Evolutionary conservation across 2,888 invertebrate species (phyloP).

Genomic region (Rhaphigaster nebulosa): DNA sequence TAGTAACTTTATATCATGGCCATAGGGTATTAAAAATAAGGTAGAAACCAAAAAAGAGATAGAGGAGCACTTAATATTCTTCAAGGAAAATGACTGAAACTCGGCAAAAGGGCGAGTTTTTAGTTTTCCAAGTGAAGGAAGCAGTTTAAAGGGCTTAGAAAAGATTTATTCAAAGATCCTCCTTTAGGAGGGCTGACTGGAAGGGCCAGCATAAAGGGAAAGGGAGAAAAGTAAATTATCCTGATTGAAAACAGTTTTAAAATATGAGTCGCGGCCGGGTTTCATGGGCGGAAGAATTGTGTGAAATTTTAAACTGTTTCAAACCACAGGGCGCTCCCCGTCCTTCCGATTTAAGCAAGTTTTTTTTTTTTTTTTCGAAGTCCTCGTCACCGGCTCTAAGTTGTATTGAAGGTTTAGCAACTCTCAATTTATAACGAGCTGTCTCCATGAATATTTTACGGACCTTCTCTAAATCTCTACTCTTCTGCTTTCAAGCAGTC

Average conservation of each 20-base stretch:
- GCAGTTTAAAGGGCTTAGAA: slow-evolving; percentile 49
- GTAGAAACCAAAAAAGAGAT: neutral
- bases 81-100: slow-evolving; percentile 17
- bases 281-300: slow-evolving; percentile 44
- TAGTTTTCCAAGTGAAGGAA: slow-evolving; percentile 36
- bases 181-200: neutral
- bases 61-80: slow-evolving; percentile 33
- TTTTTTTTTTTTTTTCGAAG: neutral
- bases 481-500: neutral
- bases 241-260: slow-evolving; percentile 56
- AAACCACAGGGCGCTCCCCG: neutral
- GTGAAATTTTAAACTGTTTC: slow-evolving; percentile 46
- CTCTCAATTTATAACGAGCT: slow-evolving; percentile 47
- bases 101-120: slow-evolving; percentile 15
- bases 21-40: neutral
- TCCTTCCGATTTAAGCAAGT: neutral
- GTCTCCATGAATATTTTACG: slow-evolving; percentile 40
- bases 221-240: slow-evolving; percentile 42
- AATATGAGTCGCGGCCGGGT: slow-evolving; percentile 28
- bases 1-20: too few species aligned
- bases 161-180: slow-evolving; percentile 47
- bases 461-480: neutral
- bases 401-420: slow-evolving; percentile 51
- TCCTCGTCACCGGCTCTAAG: slow-evolving; percentile 1
- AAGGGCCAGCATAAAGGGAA: slow-evolving; percentile 15